Evolutionary conservation across 2,888 invertebrate species (phyloP), one percentile per base, ranked within the genome.

Genomic region (Mimachlamys varia): DNA sequence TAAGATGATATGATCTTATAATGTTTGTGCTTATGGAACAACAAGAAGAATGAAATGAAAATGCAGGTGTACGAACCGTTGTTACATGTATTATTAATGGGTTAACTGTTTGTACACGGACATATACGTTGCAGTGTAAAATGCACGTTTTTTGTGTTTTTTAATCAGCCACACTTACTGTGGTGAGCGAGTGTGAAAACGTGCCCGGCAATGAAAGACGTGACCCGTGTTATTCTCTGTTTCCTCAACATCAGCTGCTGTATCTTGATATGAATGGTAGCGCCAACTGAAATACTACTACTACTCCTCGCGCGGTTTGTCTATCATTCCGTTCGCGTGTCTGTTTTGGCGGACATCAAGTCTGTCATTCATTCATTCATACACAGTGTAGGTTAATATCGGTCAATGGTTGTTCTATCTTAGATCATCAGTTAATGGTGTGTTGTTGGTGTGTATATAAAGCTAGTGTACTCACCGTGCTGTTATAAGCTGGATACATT

Each of bases 321-420:
- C 62, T n/a, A 62, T 33, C 76, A 33, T 27, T 33, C 22, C 33
- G 27, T 27, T 76, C 76, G 76, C 76, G 76, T 33, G 76, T 76
- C 33, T 62, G 62, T 19, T 62, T 44, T 62, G 62, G 62, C 62
- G 62, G 27, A 27, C 27, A 62, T 62, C 62, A 7, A n/a, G 19
- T n/a, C 62, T 62, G 62, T 62, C 76, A 76, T 76, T 76, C 76
- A 76, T 76, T 76, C 76, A 76, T 76, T 10, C 76, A 27, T 27
- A 12, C 5, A 0, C 33, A 22, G 33, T 10, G 27, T 27, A 12
- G 76, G 7, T n/a, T 76, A 76, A 33, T 76, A 76, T 33, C 17
- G 33, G 76, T 76, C 76, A 76, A 33, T 53, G 53, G 13, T 53
- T 53, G 3, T 7, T 7, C 44, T 44, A 44, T 44, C 53, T 19